Percentiles rank a stretch among this genome's conserved stretches.
Evolutionary conservation across 2,113 vertebrate species (phyloP).

Genomic region (Pungitius pungitius): DNA sequence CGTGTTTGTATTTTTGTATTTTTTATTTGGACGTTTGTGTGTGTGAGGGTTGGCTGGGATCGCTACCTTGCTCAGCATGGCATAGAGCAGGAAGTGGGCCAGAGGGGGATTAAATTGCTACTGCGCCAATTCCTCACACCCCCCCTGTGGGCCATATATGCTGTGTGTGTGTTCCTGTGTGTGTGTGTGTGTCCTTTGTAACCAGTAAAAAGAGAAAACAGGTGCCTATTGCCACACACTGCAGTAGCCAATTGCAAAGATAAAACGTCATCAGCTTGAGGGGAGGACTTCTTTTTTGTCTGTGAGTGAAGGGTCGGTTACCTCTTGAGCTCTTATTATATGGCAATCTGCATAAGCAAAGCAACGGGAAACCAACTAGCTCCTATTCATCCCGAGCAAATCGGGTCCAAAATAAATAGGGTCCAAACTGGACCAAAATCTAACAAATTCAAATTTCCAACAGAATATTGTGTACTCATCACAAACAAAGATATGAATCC

Average conservation of each 20-base stretch:
- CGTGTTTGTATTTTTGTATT: neutral
- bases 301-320: too few species aligned
- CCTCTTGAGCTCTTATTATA: too few species aligned
- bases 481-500: too few species aligned
- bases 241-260: constrained; percentile 30
- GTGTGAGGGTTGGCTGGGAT: constrained; percentile 9
- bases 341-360: neutral
- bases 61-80: constrained; percentile 47
- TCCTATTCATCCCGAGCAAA: too few species aligned
- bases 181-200: neutral
- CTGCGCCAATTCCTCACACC: constrained; percentile 50
- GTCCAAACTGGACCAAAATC: too few species aligned
- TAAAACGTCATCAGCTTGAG: constrained; percentile 51
- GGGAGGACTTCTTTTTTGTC: constrained; percentile 2
- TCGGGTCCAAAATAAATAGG: too few species aligned
- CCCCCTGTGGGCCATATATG: constrained; percentile 38
- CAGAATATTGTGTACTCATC: too few species aligned
- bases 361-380: neutral
- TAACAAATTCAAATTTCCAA: too few species aligned
- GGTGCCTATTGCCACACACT: constrained; percentile 4
- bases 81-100: constrained; percentile 73
- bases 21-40: constrained; percentile 6
- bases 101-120: constrained; percentile 70
- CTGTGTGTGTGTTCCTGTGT: too few species aligned
- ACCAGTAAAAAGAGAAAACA: constrained; percentile 14